Conservation (phyloP, 2,797 vertebrate genomes). For the Pantherophis vulpinus region DNA sequence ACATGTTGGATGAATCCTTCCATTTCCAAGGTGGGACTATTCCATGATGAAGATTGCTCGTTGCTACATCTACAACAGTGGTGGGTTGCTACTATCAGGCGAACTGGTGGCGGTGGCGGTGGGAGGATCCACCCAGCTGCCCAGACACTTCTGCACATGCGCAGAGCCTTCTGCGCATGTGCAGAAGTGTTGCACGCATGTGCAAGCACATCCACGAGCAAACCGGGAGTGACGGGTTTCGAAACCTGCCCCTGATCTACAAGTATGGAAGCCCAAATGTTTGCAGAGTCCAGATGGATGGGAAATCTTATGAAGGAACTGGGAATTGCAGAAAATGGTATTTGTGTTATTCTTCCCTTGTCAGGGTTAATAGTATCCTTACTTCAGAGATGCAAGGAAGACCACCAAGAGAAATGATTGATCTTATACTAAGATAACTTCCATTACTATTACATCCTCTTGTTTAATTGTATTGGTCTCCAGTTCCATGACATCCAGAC, state of each 20-base stretch:
- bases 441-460: neutral
- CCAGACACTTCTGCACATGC: no score
- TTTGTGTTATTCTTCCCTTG: neutral
- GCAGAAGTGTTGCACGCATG: no score
- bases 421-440: neutral
- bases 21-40: neutral
- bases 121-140: no score
- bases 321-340: neutral
- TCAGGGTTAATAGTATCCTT: neutral
- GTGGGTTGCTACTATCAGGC: no score
- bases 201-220: no score
- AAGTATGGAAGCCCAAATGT: neutral
- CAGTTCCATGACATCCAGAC: neutral
- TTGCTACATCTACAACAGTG: neutral
- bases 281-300: neutral
- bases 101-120: no score
- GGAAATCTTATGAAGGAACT: neutral
- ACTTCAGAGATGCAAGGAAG: neutral
- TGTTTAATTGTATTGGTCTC: neutral
- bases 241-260: neutral
- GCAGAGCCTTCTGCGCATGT: no score
- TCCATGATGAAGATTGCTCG: neutral
- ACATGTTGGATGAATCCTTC: neutral
- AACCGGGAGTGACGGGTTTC: no score
- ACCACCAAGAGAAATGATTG: neutral